Evolutionary conservation across 2,797 vertebrate species (phyloP).

Genomic region (Halcyon badia): DNA sequence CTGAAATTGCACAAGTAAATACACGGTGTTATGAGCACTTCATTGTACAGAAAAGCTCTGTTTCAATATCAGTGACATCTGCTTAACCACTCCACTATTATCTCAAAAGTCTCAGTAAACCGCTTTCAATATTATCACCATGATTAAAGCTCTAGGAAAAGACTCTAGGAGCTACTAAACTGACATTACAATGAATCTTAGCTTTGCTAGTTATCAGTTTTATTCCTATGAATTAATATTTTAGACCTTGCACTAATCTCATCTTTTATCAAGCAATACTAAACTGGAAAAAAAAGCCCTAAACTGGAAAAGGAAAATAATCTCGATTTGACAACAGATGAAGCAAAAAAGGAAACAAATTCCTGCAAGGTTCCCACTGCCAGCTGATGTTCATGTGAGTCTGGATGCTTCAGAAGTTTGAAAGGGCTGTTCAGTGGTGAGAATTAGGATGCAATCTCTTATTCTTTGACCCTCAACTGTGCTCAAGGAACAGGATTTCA

Average conservation of each 20-base stretch:
- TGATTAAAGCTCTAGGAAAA: neutral
- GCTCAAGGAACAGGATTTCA: neutral
- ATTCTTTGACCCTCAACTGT: neutral
- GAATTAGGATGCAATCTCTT: neutral
- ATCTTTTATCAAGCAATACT: neutral
- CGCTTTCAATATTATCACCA: neutral
- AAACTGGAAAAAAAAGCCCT: neutral
- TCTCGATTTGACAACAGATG: neutral
- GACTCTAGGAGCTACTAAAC: slow-evolving; percentile 11
- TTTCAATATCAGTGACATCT: neutral
- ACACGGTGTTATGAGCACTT: neutral
- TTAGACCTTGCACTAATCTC: neutral
- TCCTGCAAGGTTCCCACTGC: neutral
- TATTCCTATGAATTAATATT: neutral
- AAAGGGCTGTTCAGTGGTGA: neutral
- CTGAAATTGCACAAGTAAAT: neutral
- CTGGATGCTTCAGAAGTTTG: neutral
- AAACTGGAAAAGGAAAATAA: neutral
- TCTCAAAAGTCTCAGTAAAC: slow-evolving; percentile 17
- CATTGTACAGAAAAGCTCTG: neutral
- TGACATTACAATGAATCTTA: slow-evolving; percentile 43
- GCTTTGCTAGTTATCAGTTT: neutral
- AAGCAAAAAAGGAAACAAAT: neutral
- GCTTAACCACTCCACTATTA: neutral
- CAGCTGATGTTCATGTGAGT: neutral